These are phyloP conservation scores for Drosophila suzukii DNA, from an alignment of 1,140 invertebrate species.

Conservation along the genomic window DNA sequence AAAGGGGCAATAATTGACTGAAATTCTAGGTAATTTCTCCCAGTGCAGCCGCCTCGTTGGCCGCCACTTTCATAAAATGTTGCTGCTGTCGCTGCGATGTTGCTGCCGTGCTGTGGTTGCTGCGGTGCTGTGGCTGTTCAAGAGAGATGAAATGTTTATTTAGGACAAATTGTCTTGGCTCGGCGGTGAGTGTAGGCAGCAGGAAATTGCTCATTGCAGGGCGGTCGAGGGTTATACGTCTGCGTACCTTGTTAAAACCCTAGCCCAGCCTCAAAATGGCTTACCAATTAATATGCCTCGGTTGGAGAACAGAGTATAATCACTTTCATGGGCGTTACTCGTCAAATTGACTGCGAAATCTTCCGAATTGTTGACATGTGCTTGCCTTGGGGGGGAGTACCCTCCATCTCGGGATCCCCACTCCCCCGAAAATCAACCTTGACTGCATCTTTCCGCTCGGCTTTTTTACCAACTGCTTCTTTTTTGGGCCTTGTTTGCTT, in stretches of 20 bases:
- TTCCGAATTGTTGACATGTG: slow-evolving; percentile 50
- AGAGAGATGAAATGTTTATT: slow-evolving; percentile 79
- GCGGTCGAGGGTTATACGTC: slow-evolving; percentile 34
- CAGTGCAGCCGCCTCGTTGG: slow-evolving; percentile 36
- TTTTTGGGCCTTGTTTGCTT: slow-evolving; percentile 57
- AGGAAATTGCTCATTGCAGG: slow-evolving; percentile 79
- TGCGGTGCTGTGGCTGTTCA: slow-evolving; percentile 59
- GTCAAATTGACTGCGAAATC: slow-evolving; percentile 80
- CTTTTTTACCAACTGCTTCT: slow-evolving; percentile 30
- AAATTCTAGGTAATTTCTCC: background rate
- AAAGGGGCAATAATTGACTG: background rate
- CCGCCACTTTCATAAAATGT: slow-evolving; percentile 76
- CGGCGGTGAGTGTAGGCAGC: slow-evolving; percentile 56
- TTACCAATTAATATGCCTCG: slow-evolving; percentile 69
- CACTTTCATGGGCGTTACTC: slow-evolving; percentile 68
- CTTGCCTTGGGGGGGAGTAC: slow-evolving; percentile 8
- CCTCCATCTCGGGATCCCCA: no score
- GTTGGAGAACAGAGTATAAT: slow-evolving; percentile 39
- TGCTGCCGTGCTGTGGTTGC: slow-evolving; percentile 21
- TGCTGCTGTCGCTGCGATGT: slow-evolving; percentile 40
- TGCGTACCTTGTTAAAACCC: slow-evolving; percentile 55
- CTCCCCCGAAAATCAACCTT: slow-evolving; percentile 19
- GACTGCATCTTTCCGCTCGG: slow-evolving; percentile 57
- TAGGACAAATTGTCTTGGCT: slow-evolving; percentile 79
- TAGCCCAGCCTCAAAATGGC: slow-evolving; percentile 36